Evolutionary conservation across 2,888 invertebrate genomes (phyloP).

Genomic region (Spodoptera picta): DNA sequence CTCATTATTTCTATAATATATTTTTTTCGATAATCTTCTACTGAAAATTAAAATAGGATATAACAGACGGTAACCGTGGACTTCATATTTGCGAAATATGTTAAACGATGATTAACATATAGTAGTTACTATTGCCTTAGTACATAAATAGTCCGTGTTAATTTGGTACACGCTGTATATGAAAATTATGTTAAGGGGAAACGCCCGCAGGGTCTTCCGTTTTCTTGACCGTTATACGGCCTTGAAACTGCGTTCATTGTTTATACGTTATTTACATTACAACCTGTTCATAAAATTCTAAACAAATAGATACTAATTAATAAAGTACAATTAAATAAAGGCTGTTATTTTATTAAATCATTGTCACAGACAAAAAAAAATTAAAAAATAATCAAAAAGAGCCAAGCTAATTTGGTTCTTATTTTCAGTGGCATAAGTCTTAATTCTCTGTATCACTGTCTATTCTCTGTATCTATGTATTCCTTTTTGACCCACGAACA

Average conservation of each 20-base stretch:
- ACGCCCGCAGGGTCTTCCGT: conserved; percentile 63
- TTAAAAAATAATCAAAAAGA: background rate
- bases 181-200: conserved; percentile 62
- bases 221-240: conserved; percentile 54
- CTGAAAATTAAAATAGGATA: too few species aligned
- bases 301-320: background rate
- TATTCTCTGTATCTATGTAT: too few species aligned
- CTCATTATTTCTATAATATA: too few species aligned
- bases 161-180: conserved; percentile 61
- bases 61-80: too few species aligned
- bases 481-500: background rate
- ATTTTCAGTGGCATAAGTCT: too few species aligned
- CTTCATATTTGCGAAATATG: too few species aligned
- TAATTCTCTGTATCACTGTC: too few species aligned
- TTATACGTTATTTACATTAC: conserved; percentile 16
- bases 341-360: background rate
- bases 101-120: too few species aligned
- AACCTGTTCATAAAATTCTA: background rate
- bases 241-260: conserved; percentile 56
- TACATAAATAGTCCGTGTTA: conserved; percentile 19
- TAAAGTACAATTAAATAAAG: conserved; percentile 3
- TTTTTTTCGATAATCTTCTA: too few species aligned
- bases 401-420: background rate
- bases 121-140: too few species aligned
- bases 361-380: background rate